Evolutionary conservation across 2,888 invertebrate genomes (phyloP).

Genomic region (Sipunculus nudus): DNA sequence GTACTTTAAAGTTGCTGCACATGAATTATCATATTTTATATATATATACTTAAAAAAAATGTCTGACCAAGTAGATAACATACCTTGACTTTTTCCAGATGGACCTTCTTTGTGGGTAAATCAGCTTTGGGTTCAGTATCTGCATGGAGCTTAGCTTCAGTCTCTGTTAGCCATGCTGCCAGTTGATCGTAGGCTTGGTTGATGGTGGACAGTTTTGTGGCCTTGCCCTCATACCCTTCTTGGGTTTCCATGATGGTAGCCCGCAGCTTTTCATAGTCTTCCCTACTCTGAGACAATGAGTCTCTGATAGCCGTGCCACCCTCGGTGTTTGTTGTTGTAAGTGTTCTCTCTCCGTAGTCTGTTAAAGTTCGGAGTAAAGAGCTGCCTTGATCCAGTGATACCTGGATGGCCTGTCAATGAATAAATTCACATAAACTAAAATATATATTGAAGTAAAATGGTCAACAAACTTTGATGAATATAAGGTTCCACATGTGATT

Average conservation of each 20-base stretch:
- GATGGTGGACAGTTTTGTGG: constrained; percentile 85
- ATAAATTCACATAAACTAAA: too few relatives aligned
- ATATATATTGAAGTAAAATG: too few relatives aligned
- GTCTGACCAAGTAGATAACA: background rate
- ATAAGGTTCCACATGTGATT: too few relatives aligned
- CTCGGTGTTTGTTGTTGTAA: constrained; percentile 88
- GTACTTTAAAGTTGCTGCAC: background rate
- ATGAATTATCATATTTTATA: background rate
- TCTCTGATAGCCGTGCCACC: constrained; percentile 91
- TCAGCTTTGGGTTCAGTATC: constrained; percentile 89
- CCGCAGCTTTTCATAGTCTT: constrained; percentile 88
- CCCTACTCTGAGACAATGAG: constrained; percentile 86
- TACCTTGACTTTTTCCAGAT: constrained; percentile 83
- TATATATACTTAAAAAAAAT: background rate
- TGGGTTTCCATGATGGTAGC: constrained; percentile 68
- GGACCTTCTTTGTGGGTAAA: constrained; percentile 88
- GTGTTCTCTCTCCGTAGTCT: constrained; percentile 91
- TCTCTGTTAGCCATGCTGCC: constrained; percentile 78
- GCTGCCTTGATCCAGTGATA: constrained; percentile 91
- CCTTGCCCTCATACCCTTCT: constrained; percentile 78
- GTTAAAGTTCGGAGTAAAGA: constrained; percentile 77
- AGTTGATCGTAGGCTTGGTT: constrained; percentile 80
- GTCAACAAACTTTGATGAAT: too few relatives aligned
- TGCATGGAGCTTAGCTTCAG: constrained; percentile 83
- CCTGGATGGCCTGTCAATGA: constrained; percentile 84